Base-by-base conservation (phyloP, 2,113 vertebrate genomes). In the Rhinolophus sinicus region DNA sequence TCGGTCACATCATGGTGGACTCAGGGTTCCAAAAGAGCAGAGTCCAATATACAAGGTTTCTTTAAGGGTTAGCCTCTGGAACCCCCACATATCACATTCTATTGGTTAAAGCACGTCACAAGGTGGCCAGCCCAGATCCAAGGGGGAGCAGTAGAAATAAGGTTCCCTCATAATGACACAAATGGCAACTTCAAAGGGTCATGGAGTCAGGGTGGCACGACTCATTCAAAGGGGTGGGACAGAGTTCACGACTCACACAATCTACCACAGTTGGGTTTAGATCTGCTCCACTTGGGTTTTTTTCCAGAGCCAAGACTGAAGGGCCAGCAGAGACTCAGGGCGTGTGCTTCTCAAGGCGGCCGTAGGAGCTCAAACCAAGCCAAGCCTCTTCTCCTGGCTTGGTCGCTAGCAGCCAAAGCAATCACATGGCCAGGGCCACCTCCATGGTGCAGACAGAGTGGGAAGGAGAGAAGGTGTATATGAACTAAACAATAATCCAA, bases 321-420 rank as follows among this genome's bases (percentile, higher is more conserved):
- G 44, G 91, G 88, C 9, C 30, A 7, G 9, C 3, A 58, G 81
- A 40, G 40, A 60, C 33, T 26, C 12, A 38, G 65, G 33, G 67
- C 22, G 38, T 8, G 28, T n/a, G 40, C 2, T 11, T 35, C 38
- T 35, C 12, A 13, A 50, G 47, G 47, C 12, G 22, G 44, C 52
- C 64, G 47, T 50, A 2, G 5, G 6, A 72, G 4, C 50, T 9
- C 21, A 7, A 3, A 35, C 22, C 24, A 73, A 76, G 14, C 56
- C 8, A 4, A 0, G 1, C 8, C 2, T 5, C 54, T 5, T 44
- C 62, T 54, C 81, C 21, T 35, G 38, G 1, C 0, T 26, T 47
- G 83, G 54, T 58, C 18, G 26, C 69, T 60, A 54, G 24, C n/a
- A 38, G 38, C 65, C 26, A 44, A 40, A 58, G 47, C 18, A 54